Evolutionary conservation across 2,888 invertebrate genomes (phyloP), one percentile per base, ranked within the genome.

Genomic region (Euzetes globulus): DNA sequence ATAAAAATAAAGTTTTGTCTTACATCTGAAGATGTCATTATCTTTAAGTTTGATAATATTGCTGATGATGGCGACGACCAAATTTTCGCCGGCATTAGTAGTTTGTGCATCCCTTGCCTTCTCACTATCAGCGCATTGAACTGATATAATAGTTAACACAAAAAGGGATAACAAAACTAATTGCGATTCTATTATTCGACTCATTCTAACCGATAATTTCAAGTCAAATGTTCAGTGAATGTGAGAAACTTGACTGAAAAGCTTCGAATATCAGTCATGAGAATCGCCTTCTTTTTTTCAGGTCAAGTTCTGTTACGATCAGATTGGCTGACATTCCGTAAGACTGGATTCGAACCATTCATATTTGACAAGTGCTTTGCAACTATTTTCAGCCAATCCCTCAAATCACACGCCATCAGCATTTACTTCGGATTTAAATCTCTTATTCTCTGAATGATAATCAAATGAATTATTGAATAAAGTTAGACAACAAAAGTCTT

Each of bases 241-340:
- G 19, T 41, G 68, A 60, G 60, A 60, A n/a, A 45, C 47, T 47
- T 11, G 13, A 45, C 45, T 25, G 47, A 22, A 47, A 27, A 70
- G 17, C 19, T 47, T 65, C 33, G 37, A 37, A 70, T 70, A 70
- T 70, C 45, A 70, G 47, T 70, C 27, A 27, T 27, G 70, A 47
- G 70, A 70, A 70, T 70, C 41, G 70, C 45, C 25, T 70, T 70
- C 15, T 70, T 70, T n/a, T n/a, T 41, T 70, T 70, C 13, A 41
- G 70, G 70, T 70, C 70, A 47, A 25, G 25, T 47, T 47, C 17
- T 9, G 19, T 27, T 63, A 63, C 33, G n/a, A 63, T 70, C 41
- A 70, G 70, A 70, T 70, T 70, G 70, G 70, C 70, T 70, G 47
- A 70, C 70, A 70, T 70, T 9, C 25, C 47, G 1, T 70, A 70